phyloP scores from a whole-genome alignment of 2,888 invertebrate species.

The Plusia festucae region DNA sequence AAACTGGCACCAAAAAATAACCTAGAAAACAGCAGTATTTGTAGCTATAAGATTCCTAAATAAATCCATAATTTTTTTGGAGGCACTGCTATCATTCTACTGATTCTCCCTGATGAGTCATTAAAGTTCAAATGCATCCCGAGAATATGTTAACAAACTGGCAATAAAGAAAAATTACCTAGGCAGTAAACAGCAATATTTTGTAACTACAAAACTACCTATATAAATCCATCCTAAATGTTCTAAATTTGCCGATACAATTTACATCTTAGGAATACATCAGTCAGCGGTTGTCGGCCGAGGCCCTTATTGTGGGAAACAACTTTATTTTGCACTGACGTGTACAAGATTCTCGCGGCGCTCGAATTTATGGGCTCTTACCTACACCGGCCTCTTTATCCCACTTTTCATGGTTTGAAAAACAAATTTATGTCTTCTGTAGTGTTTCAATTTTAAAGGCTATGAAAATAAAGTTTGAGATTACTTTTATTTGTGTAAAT shows the following conservation, averaged over 20 bases:
- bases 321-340: slow-evolving; percentile 82
- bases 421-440: slow-evolving; percentile 34
- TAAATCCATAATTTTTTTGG: too few species aligned
- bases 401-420: slow-evolving; percentile 41
- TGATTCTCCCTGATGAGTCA: too few species aligned
- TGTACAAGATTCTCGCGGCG: slow-evolving; percentile 73
- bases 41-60: too few species aligned
- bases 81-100: too few species aligned
- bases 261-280: slow-evolving; percentile 46
- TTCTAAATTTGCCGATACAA: slow-evolving; percentile 13
- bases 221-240: slow-evolving; percentile 16
- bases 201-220: not conserved
- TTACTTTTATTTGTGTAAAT: not conserved
- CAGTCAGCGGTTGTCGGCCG: slow-evolving; percentile 52
- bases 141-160: too few species aligned
- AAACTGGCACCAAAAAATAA: too few species aligned
- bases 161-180: too few species aligned
- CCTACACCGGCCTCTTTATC: slow-evolving; percentile 35
- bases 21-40: too few species aligned
- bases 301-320: slow-evolving; percentile 73
- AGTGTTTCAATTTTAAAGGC: slow-evolving; percentile 34
- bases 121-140: too few species aligned
- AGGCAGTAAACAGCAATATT: not conserved
- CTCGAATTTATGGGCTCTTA: slow-evolving; percentile 59
- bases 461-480: slow-evolving; percentile 6